Base-by-base conservation (phyloP, 2,888 invertebrate genomes). In the Leucozona laternaria region DNA sequence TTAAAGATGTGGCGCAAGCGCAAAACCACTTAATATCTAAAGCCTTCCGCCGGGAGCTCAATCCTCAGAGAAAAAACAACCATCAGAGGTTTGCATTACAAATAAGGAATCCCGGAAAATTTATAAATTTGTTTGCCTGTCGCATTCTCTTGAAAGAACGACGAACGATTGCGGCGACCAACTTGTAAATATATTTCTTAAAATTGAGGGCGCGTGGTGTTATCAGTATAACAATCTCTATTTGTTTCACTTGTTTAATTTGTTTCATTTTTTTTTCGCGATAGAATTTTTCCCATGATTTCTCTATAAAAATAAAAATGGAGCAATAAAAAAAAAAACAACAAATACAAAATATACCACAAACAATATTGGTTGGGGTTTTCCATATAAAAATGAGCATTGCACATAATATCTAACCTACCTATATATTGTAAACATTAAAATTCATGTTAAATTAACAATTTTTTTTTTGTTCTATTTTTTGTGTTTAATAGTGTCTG, bases 141-240 rank as follows among this genome's bases (percentile, higher is more conserved):
- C 10, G 31, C 20, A 6, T 45, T 66, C 31, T 34, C 45, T 17
- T 13, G 48, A 48, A 66, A 48, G 1, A 34, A 13, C 28, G 11
- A 13, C 17, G 11, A 34, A 34, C 15, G 34, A 34, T 37, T 58
- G 31, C 28, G 5, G 5, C 31, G 20, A 13, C 64, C 37, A 45
- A 45, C 5, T 64, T 64, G 64, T 64, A 45, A 64, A 64, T 64
- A 64, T 64, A 64, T 64, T 64, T 64, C 45, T 64, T 13, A 45
- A 45, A 17, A 25, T 64, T 17, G 64, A 64, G 11, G 48, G 66
- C 48, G 66, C 28, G 50, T 15, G 50, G 22, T 64, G 66, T 66
- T 66, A 66, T 66, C 66, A 66, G 64, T 48, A n/a, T 22, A 60
- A 62, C 25, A 37, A 37, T 58, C 58, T 58, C 43, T 60, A 8